phyloP scores from a whole-genome alignment of 2,888 invertebrate species.

The Apocheima hispidaria region DNA sequence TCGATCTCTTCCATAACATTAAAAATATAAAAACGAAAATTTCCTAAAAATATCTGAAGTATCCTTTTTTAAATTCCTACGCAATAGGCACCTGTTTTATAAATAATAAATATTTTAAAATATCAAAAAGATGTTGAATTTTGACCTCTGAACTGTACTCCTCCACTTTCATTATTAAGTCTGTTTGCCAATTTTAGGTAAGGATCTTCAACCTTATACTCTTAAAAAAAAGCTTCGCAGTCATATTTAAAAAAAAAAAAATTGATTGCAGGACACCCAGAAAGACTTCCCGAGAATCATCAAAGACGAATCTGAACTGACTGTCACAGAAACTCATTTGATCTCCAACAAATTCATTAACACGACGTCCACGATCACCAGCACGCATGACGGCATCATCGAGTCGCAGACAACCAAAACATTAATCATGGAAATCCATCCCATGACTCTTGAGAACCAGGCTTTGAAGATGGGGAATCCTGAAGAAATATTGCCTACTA shows the following conservation, averaged over 20 bases:
- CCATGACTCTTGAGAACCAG: slow-evolving; percentile 49
- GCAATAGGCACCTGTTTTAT: no score
- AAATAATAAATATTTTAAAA: no score
- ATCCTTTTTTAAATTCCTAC: no score
- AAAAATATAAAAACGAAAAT: no score
- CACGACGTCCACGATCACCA: slow-evolving; percentile 71
- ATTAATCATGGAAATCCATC: slow-evolving; percentile 74
- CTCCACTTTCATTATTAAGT: no score
- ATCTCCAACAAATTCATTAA: slow-evolving; percentile 75
- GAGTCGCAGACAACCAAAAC: slow-evolving; percentile 73
- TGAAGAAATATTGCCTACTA: slow-evolving; percentile 73
- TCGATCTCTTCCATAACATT: no score
- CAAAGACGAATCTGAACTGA: slow-evolving; percentile 68
- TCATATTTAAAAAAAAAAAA: neutral
- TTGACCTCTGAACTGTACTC: no score
- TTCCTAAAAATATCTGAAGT: no score
- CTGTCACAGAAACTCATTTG: slow-evolving; percentile 74
- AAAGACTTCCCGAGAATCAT: slow-evolving; percentile 56
- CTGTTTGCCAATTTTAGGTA: no score
- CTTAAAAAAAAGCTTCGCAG: no score
- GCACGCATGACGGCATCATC: slow-evolving; percentile 64
- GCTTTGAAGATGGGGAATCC: slow-evolving; percentile 63
- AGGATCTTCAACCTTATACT: no score
- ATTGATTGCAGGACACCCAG: slow-evolving; percentile 52
- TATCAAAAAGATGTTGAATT: no score